phyloP scores from a whole-genome alignment of 2,888 invertebrate genomes.

The Stomorhina lunata region DNA sequence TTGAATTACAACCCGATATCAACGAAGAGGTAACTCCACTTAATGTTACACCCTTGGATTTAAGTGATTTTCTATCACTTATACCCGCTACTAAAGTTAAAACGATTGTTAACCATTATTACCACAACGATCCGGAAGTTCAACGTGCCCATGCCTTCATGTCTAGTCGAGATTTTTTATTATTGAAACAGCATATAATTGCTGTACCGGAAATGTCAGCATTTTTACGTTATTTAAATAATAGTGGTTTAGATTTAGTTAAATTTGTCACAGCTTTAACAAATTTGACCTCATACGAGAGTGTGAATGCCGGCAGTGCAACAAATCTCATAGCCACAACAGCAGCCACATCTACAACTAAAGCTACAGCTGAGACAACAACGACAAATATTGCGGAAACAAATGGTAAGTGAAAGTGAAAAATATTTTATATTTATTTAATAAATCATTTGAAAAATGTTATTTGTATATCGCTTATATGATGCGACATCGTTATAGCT shows the following conservation, averaged over 20 bases:
- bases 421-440: neutral
- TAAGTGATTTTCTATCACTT: slow-evolving; percentile 76
- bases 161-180: slow-evolving; percentile 71
- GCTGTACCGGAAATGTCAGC: slow-evolving; percentile 74
- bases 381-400: slow-evolving; percentile 21
- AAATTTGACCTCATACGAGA: slow-evolving; percentile 67
- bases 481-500: too few species aligned
- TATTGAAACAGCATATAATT: slow-evolving; percentile 72
- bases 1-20: slow-evolving; percentile 63
- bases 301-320: neutral
- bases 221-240: slow-evolving; percentile 75
- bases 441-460: neutral
- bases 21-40: slow-evolving; percentile 56
- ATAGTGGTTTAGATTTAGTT: slow-evolving; percentile 76
- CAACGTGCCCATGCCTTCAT: slow-evolving; percentile 75
- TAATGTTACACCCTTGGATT: slow-evolving; percentile 71
- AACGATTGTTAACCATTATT: slow-evolving; percentile 74
- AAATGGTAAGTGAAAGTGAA: slow-evolving; percentile 53
- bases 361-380: neutral
- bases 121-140: slow-evolving; percentile 76
- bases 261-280: slow-evolving; percentile 70
- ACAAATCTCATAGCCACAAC: neutral
- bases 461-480: too few species aligned
- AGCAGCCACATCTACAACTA: neutral
- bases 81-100: slow-evolving; percentile 76